phyloP scores from a whole-genome alignment of 1,140 invertebrate genomes.

The Gerris buenoi region DNA sequence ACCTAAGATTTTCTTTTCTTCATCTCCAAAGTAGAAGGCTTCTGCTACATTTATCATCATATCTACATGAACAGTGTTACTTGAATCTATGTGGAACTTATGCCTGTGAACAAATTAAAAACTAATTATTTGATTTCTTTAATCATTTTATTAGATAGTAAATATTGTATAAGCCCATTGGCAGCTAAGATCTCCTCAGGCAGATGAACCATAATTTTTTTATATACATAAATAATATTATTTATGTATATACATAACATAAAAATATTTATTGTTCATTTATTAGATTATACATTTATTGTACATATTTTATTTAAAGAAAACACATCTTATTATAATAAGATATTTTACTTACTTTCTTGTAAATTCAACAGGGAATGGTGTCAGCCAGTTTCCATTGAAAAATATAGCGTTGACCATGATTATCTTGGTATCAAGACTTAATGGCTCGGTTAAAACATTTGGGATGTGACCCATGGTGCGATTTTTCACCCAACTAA shows the following conservation, averaged over 20 bases:
- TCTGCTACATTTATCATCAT: constrained; percentile 6
- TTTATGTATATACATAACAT: too few species aligned
- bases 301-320: too few species aligned
- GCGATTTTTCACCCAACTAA: not conserved
- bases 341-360: not conserved
- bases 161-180: too few species aligned
- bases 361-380: constrained; percentile 2
- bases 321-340: too few species aligned
- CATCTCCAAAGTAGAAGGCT: not conserved
- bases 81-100: not conserved
- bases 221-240: too few species aligned
- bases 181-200: too few species aligned
- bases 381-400: constrained; percentile 4
- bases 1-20: constrained; percentile 6
- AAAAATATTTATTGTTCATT: too few species aligned
- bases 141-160: too few species aligned
- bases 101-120: constrained; percentile 7
- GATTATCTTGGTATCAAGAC: not conserved
- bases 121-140: too few species aligned
- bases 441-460: constrained; percentile 5
- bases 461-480: constrained; percentile 2
- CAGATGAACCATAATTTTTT: too few species aligned
- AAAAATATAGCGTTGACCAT: constrained; percentile 10
- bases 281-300: too few species aligned
- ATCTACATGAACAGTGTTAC: not conserved